Evolutionary conservation across 2,888 invertebrate species (phyloP).

Genomic region (Caenorhabditis drosophilae): DNA sequence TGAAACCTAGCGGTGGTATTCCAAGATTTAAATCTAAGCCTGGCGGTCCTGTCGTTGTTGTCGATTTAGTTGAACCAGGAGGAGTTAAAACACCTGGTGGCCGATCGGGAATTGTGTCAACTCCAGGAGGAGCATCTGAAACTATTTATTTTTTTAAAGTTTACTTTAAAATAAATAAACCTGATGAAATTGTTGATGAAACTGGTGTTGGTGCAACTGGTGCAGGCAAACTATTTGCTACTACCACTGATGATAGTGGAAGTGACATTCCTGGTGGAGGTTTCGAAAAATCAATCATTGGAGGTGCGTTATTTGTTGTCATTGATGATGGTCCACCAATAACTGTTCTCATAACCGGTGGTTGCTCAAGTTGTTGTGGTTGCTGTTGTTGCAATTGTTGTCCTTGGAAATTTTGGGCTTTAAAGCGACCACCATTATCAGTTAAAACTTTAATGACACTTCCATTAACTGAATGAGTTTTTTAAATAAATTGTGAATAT

Average conservation of each 20-base stretch:
- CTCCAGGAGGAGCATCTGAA: constrained; percentile 47
- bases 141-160: neutral
- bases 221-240: no score
- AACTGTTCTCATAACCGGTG: constrained; percentile 23
- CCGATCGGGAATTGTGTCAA: constrained; percentile 27
- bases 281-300: constrained; percentile 39
- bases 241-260: constrained; percentile 9
- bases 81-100: constrained; percentile 31
- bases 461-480: neutral
- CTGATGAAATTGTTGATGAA: constrained; percentile 4
- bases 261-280: constrained; percentile 44
- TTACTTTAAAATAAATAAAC: constrained; percentile 2
- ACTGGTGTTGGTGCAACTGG: neutral
- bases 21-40: constrained; percentile 20
- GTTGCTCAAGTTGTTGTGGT: neutral
- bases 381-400: neutral
- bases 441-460: constrained; percentile 46
- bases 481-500: neutral
- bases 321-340: constrained; percentile 17
- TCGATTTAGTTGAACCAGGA: constrained; percentile 3
- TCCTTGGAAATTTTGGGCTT: constrained; percentile 10
- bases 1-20: constrained; percentile 40
- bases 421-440: constrained; percentile 49
- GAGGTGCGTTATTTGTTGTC: neutral
- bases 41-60: constrained; percentile 5